phyloP scores from a whole-genome alignment of 2,113 vertebrate species.

The Chionis minor region DNA sequence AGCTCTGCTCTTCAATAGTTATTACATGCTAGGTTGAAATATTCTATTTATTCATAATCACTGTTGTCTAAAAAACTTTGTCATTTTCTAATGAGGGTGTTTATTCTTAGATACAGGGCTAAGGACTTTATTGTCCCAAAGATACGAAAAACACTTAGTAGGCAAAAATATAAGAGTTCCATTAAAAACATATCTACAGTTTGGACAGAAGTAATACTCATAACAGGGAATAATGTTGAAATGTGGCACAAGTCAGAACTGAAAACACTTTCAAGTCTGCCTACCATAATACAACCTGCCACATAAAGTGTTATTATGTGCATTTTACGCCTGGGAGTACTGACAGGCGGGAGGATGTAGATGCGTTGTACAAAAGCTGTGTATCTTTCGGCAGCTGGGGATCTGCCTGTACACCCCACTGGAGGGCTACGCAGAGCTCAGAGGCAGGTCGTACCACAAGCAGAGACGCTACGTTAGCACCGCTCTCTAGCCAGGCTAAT shows the following conservation, averaged over 20 bases:
- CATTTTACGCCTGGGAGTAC: background rate
- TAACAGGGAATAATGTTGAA: background rate
- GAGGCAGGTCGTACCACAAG: rapidly evolving
- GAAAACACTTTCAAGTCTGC: background rate
- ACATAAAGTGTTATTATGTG: background rate
- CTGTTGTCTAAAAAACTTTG: background rate
- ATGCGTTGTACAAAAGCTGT: background rate
- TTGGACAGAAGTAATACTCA: background rate
- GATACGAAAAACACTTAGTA: background rate
- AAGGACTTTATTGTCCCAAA: background rate
- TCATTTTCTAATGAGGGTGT: background rate
- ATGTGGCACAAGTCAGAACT: background rate
- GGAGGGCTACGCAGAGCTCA: background rate
- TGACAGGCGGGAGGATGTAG: background rate
- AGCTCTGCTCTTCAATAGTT: background rate
- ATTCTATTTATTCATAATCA: background rate
- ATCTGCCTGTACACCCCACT: rapidly evolving
- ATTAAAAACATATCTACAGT: background rate
- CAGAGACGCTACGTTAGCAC: rapidly evolving
- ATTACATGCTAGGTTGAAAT: background rate
- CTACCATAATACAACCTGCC: background rate
- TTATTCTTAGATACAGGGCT: background rate
- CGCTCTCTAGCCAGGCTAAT: background rate
- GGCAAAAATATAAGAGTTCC: background rate
- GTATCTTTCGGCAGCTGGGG: background rate